These are phyloP conservation scores for Lasioglossum morio DNA, from an alignment of 2,888 invertebrate species.

Conservation along the genomic window DNA sequence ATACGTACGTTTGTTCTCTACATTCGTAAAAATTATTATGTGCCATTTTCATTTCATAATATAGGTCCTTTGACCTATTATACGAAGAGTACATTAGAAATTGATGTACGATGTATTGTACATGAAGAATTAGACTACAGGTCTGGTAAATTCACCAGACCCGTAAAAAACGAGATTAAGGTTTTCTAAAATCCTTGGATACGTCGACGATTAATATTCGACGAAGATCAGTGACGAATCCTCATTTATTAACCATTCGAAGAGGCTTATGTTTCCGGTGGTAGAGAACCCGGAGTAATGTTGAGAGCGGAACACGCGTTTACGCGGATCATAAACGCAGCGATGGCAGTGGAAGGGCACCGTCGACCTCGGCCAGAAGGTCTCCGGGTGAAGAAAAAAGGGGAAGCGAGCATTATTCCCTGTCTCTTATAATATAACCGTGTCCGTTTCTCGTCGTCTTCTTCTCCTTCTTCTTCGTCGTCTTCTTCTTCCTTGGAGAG, in stretches of 20 bases:
- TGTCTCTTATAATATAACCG: conserved; percentile 83
- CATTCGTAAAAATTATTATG: too few species aligned
- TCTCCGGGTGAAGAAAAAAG: conserved; percentile 75
- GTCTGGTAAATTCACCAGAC: background rate
- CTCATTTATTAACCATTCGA: background rate
- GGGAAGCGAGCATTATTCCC: conserved; percentile 77
- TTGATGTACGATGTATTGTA: too few species aligned
- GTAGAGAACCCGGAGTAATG: background rate
- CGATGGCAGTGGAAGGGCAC: conserved; percentile 22
- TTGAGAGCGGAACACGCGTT: background rate
- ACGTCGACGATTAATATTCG: background rate
- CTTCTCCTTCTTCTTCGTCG: conserved; percentile 62
- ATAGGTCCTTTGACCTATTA: too few species aligned
- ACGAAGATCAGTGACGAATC: background rate
- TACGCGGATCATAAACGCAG: conserved; percentile 10
- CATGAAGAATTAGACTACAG: too few species aligned
- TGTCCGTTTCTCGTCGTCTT: conserved; percentile 78
- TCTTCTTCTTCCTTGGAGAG: conserved; percentile 62
- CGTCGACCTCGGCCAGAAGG: conserved; percentile 67
- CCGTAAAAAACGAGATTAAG: background rate
- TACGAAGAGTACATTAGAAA: too few species aligned
- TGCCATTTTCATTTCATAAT: too few species aligned
- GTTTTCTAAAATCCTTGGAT: background rate
- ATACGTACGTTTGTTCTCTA: too few species aligned
- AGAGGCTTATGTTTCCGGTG: background rate